Percentiles rank a stretch among this genome's conserved stretches.
These are phyloP conservation scores for Ptychadena robeensis DNA, from an alignment of 2,797 vertebrate species.

Conservation along the genomic window DNA sequence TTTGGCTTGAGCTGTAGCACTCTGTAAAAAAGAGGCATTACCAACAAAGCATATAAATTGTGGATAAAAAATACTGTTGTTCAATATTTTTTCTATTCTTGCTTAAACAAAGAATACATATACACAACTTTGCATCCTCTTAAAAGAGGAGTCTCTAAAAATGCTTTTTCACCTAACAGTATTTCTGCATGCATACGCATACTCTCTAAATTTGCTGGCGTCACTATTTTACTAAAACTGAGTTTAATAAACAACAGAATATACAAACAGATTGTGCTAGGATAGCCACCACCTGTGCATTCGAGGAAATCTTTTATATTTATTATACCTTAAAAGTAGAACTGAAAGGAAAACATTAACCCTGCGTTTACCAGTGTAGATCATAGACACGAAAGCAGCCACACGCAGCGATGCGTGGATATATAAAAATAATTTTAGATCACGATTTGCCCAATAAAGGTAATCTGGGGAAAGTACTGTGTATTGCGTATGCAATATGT, in stretches of 20 bases:
- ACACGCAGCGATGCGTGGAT: neutral
- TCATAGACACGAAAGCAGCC: no score
- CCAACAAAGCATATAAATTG: neutral
- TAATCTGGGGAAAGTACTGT: no score
- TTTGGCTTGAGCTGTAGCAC: no score
- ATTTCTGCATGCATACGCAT: no score
- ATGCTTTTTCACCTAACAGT: no score
- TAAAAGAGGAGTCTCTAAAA: no score
- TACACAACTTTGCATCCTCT: no score
- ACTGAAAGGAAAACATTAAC: neutral
- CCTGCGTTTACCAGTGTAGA: neutral
- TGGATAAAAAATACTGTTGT: no score
- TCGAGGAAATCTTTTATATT: slow-evolving; percentile 30
- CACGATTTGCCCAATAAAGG: no score
- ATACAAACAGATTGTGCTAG: slow-evolving; percentile 14
- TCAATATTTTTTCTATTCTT: neutral
- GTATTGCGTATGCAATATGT: no score
- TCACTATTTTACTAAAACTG: neutral
- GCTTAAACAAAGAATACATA: neutral
- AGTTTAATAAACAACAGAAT: slow-evolving; percentile 9
- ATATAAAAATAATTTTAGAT: neutral
- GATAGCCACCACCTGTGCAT: slow-evolving; percentile 13
- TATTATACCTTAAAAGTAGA: slow-evolving; percentile 2
- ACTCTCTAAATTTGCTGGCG: neutral
- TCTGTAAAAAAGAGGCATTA: neutral